Conservation (phyloP, 2,888 invertebrate genomes). For the Dicyrtoma fusca region DNA sequence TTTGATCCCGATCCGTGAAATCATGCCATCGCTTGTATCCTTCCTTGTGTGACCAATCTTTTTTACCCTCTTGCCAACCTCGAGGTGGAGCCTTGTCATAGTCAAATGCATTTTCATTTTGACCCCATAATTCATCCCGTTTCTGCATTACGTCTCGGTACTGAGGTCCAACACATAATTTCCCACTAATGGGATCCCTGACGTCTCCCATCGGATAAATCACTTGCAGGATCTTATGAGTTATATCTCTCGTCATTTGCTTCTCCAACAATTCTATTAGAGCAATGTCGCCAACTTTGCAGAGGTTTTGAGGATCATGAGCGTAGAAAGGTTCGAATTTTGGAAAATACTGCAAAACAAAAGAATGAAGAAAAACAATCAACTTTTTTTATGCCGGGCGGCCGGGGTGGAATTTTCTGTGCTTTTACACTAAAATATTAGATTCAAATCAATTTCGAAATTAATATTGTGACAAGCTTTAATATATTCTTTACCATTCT, state of each 20-base stretch:
- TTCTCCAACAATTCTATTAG: constrained; percentile 74
- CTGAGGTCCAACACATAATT: constrained; percentile 72
- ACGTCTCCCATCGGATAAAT: constrained; percentile 81
- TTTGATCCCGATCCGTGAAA: constrained; percentile 72
- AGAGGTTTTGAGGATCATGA: constrained; percentile 74
- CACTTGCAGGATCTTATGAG: constrained; percentile 77
- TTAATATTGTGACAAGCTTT: too few species aligned
- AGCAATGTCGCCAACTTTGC: constrained; percentile 82
- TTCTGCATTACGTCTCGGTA: constrained; percentile 64
- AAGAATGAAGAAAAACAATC: constrained; percentile 13
- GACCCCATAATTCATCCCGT: constrained; percentile 51
- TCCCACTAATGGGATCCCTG: constrained; percentile 82
- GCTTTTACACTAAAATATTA: too few species aligned
- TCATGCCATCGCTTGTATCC: constrained; percentile 79
- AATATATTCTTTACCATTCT: constrained; percentile 69
- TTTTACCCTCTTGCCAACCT: constrained; percentile 80
- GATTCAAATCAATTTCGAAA: too few species aligned
- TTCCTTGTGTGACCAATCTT: constrained; percentile 77
- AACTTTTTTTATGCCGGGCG: too few species aligned
- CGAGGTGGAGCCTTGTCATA: constrained; percentile 76
- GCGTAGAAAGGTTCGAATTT: constrained; percentile 75
- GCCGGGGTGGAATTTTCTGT: too few species aligned
- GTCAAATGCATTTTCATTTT: constrained; percentile 59
- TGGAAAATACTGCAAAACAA: constrained; percentile 72
- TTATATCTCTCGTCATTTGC: constrained; percentile 74